phyloP scores from a whole-genome alignment of 2,888 invertebrate genomes.

The Phengaris alcon region DNA sequence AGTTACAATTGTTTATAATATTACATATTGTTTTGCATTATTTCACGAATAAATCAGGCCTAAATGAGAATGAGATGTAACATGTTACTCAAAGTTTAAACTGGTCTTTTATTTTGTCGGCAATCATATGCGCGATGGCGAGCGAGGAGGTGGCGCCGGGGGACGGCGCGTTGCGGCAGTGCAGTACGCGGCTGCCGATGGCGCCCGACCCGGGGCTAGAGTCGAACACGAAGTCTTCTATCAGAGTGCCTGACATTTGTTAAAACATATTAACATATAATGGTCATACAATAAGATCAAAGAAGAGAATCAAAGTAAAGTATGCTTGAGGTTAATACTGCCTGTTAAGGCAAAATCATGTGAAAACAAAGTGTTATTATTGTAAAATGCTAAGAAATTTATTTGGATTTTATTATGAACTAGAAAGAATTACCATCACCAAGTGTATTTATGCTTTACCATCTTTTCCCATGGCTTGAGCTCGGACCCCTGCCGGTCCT shows the following conservation, averaged over 20 bases:
- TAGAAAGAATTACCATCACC: too few species aligned
- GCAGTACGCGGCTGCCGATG: slow-evolving; percentile 89
- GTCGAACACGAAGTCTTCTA: slow-evolving; percentile 99
- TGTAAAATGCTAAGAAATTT: too few species aligned
- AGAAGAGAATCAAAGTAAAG: too few species aligned
- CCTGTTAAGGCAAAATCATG: too few species aligned
- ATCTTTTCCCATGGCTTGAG: slow-evolving; percentile 92
- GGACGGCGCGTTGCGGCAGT: slow-evolving; percentile 98
- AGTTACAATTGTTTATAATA: too few species aligned
- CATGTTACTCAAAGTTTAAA: slow-evolving; percentile 71
- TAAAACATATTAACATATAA: slow-evolving; percentile 1
- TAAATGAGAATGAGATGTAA: background rate
- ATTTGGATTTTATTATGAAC: too few species aligned
- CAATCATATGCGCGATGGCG: slow-evolving; percentile 96
- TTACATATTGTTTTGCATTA: too few species aligned
- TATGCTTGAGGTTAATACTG: too few species aligned
- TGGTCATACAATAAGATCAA: too few species aligned
- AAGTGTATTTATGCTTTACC: slow-evolving; percentile 70
- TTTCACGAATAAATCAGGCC: too few species aligned
- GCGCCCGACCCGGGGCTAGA: slow-evolving; percentile 82
- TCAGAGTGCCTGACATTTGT: slow-evolving; percentile 80
- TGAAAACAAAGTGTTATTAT: too few species aligned
- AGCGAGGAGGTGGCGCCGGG: slow-evolving; percentile 98
- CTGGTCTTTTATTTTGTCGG: slow-evolving; percentile 87
- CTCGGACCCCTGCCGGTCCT: slow-evolving; percentile 97